These are phyloP conservation scores for Macrostomum cliftonense DNA, from an alignment of 2,888 invertebrate genomes.

Conservation along the genomic window DNA sequence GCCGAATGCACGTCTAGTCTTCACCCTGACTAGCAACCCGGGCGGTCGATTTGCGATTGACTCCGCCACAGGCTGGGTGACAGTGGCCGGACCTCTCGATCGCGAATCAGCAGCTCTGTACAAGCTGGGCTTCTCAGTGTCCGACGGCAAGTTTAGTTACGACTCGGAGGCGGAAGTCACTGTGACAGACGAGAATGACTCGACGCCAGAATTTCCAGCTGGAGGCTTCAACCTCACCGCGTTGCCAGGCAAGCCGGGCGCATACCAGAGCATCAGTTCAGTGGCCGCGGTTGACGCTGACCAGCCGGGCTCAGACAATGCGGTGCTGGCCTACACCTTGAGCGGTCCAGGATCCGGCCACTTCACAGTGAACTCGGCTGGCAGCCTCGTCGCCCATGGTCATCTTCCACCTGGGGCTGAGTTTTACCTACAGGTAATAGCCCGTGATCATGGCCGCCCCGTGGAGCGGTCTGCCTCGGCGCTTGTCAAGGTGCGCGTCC, in stretches of 20 bases:
- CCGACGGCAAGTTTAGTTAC: constrained; percentile 61
- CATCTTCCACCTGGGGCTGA: too few relatives aligned
- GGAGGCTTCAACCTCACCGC: too few relatives aligned
- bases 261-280: constrained; percentile 47
- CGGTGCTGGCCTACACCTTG: background rate
- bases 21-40: background rate
- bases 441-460: too few relatives aligned
- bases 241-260: too few relatives aligned
- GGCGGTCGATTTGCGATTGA: constrained; percentile 59
- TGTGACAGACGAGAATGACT: constrained; percentile 56
- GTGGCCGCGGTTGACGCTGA: constrained; percentile 70
- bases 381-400: too few relatives aligned
- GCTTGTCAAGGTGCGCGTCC: too few relatives aligned
- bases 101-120: constrained; percentile 67
- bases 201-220: too few relatives aligned
- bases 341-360: too few relatives aligned
- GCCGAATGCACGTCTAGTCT: too few relatives aligned
- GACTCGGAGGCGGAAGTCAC: constrained; percentile 64
- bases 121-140: constrained; percentile 62
- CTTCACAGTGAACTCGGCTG: too few relatives aligned
- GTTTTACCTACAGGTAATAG: too few relatives aligned
- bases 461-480: too few relatives aligned
- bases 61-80: constrained; percentile 54
- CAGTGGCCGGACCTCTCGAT: constrained; percentile 57
- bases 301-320: constrained; percentile 63